Conservation (phyloP, 2,888 invertebrate species). For the Eupeodes latifasciatus region DNA sequence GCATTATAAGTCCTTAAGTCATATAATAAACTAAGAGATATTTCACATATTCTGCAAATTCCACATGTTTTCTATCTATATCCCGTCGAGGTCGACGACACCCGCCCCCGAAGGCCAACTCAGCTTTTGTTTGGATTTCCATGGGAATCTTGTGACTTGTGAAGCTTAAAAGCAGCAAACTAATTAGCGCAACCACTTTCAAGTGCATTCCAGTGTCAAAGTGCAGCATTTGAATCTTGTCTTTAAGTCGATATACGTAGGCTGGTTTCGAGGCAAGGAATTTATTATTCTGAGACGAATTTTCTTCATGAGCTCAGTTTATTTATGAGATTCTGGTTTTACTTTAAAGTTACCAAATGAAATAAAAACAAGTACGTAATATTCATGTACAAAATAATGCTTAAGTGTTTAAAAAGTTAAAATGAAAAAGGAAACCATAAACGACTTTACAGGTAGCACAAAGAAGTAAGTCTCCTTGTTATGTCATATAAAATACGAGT, state of each 20-base stretch:
- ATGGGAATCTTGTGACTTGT: slow-evolving; percentile 29
- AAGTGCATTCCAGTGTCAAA: background rate
- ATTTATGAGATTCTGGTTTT: background rate
- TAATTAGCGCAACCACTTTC: slow-evolving; percentile 37
- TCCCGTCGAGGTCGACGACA: background rate
- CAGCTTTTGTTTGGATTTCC: slow-evolving; percentile 33
- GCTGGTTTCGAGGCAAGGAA: background rate
- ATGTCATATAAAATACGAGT: background rate
- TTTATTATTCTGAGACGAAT: background rate
- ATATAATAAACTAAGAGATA: background rate
- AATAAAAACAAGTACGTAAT: background rate
- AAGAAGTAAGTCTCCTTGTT: background rate
- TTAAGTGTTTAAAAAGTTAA: background rate
- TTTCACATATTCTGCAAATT: slow-evolving; percentile 13
- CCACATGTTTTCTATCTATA: background rate
- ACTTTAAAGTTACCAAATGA: background rate
- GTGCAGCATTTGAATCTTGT: background rate
- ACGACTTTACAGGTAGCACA: no score
- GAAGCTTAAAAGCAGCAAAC: slow-evolving; percentile 37
- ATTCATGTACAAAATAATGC: background rate
- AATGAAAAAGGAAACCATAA: background rate
- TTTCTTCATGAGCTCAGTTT: background rate
- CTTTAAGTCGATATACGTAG: slow-evolving; percentile 4
- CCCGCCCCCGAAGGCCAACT: background rate
- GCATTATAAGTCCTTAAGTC: slow-evolving; percentile 15